Evolutionary conservation across 2,113 vertebrate genomes (phyloP), one percentile per base, ranked within the genome.

Genomic region (Lampris megalopsis): DNA sequence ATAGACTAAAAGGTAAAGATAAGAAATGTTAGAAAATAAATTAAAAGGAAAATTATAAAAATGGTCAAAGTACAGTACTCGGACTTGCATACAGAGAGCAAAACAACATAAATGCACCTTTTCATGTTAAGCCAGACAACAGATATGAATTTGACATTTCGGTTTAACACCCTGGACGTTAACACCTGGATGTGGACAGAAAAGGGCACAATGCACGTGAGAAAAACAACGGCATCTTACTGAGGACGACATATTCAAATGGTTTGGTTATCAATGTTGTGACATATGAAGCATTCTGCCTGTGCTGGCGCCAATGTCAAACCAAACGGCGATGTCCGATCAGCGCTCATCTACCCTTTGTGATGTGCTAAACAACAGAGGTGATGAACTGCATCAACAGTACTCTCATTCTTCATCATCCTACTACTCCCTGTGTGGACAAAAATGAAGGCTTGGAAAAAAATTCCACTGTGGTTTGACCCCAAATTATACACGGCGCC

Each of bases 231-330:
- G 54, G 42, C 36, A 7, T 84, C 64, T 75, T 43, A 71, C n/a
- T 6, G 69, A 61, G 78, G 71, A 10, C 81, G 71, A 73, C 80
- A 76, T 68, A 72, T 86, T 80, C 73, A 71, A 71, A 43, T 79
- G 61, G 41, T 72, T 86, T 82, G 72, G 47, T 36, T 66, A 49
- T 54, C 58, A 43, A 64, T 69, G 43, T 59, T 66, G 50, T 71
- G 60, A 64, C 68, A 75, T 24, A 54, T 49, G 49, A 59, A 81
- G 42, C 40, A 48, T 48, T 53, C 71, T n/a, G 43, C 36, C 56
- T 48, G 61, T 3, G 41, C 35, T 6, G 56, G 68, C 49, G 65
- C 9, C 13, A 67, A 60, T 58, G 49, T 40, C 6, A 60, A 53
- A 9, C 0, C 37, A 35, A 0, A 24, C 9, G 62, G 36, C 38